Evolutionary conservation across 2,888 invertebrate species (phyloP), one percentile per base, ranked within the genome.

Genomic region (Chironomus riparius): DNA sequence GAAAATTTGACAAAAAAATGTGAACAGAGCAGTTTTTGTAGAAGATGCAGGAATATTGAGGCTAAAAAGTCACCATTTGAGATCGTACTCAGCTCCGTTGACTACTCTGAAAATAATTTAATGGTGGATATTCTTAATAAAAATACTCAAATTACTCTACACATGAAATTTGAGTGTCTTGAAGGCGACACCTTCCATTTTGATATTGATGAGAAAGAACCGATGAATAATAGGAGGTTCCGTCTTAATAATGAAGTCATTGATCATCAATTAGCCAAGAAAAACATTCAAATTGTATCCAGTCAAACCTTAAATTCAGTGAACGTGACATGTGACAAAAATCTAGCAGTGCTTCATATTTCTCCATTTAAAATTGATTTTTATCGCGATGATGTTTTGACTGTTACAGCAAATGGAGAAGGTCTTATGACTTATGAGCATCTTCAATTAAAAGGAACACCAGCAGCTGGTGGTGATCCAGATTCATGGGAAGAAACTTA

Each of bases 401-500:
- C 92, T 0, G 15, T 70, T 7, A 87, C 93, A 24, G 88, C 90
- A 65, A 97, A 97, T 84, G 90, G 92, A 13, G 88, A 92, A 79
- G 91, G 92, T 6, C 88, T 96, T 77, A 88, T 97, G 82, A 87
- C 91, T 79, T 92, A 95, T 82, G 97, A 97, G 81, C 95, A 96
- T 77, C 86, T 91, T 77, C 85, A 92, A 79, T 84, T 83, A 22
- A 92, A 90, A 81, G 86, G 85, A 70, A 87, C 87, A 79, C 13
- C 15, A 2, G n/a, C n/a, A 2, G 72, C 24, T 28, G 28, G 12
- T 15, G 87, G 86, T 78, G 91, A 92, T 81, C 90, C 95, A 10
- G 94, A 94, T 1, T 87, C 92, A 21, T 97, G 96, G 95, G 92
- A 96, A 80, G 99, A 99, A 83, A 93, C 92, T 80, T 99, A 95